phyloP scores from a whole-genome alignment of 2,113 vertebrate genomes.

The Calidris pygmaea region DNA sequence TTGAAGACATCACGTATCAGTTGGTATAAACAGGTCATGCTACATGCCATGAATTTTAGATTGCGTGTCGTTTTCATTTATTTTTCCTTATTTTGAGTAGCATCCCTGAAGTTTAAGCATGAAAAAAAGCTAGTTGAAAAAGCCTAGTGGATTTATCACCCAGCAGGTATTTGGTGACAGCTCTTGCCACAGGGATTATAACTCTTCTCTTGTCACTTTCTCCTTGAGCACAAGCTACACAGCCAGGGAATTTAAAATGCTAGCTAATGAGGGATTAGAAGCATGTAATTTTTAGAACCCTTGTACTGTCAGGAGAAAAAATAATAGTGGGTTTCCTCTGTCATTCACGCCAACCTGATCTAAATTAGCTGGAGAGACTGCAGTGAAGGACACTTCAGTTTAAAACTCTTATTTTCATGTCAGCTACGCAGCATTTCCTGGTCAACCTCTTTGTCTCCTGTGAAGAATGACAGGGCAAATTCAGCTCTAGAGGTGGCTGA shows the following conservation, averaged over 20 bases:
- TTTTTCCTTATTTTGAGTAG: conserved; percentile 37
- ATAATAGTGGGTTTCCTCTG: conserved; percentile 38
- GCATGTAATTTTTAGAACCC: conserved; percentile 43
- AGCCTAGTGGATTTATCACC: conserved; percentile 44
- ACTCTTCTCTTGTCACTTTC: conserved; percentile 45
- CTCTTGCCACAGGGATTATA: conserved; percentile 22
- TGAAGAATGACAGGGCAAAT: background rate
- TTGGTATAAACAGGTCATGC: background rate
- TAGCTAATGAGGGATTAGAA: conserved; percentile 51
- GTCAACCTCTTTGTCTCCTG: background rate
- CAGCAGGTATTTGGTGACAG: conserved; percentile 37
- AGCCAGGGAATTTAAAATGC: conserved; percentile 33
- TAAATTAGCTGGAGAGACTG: conserved; percentile 28
- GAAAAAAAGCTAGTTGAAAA: conserved; percentile 13
- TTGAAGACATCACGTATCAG: background rate
- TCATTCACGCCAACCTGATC: conserved; percentile 19
- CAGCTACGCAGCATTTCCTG: background rate
- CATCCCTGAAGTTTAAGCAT: background rate
- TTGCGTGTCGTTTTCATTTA: conserved; percentile 5
- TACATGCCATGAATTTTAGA: conserved; percentile 16
- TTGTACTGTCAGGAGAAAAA: conserved; percentile 19
- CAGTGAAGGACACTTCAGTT: conserved; percentile 36
- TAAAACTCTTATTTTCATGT: background rate
- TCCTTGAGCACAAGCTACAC: conserved; percentile 12
- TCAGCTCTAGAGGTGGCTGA: background rate